Percentiles rank a stretch among this genome's conserved stretches.
Evolutionary conservation across 2,113 vertebrate genomes (phyloP).

Genomic region (Rhinolophus sinicus): DNA sequence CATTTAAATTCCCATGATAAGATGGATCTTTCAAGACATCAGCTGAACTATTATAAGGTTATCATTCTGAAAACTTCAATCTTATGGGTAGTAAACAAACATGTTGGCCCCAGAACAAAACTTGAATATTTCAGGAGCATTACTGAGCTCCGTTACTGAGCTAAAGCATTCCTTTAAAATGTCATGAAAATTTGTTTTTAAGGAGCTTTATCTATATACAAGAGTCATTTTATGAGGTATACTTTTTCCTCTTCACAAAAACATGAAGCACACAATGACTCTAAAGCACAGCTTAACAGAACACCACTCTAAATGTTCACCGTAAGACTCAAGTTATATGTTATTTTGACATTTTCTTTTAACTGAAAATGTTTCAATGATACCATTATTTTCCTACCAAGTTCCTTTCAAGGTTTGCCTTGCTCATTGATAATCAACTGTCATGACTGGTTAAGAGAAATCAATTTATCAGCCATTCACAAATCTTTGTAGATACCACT

Average conservation of each 20-base stretch:
- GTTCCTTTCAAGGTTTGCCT: neutral
- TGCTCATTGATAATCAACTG: neutral
- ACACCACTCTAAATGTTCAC: slow-evolving; percentile 10
- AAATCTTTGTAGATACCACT: neutral
- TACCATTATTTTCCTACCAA: neutral
- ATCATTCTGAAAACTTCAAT: slow-evolving; percentile 12
- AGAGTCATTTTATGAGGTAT: slow-evolving; percentile 21
- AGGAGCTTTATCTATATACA: neutral
- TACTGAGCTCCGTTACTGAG: neutral
- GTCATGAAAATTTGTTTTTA: slow-evolving; percentile 5
- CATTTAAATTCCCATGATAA: neutral
- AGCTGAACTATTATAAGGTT: neutral
- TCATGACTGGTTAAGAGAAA: neutral
- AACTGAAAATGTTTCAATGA: slow-evolving; percentile 28
- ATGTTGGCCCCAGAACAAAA: neutral
- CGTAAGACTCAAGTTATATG: slow-evolving; percentile 15
- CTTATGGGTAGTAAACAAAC: neutral
- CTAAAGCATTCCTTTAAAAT: neutral
- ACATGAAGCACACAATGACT: neutral
- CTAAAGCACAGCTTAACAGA: neutral
- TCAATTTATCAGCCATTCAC: neutral
- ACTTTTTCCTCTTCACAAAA: slow-evolving; percentile 15
- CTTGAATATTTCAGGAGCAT: neutral
- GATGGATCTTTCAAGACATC: neutral
- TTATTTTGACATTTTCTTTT: slow-evolving; percentile 6